phyloP scores from a whole-genome alignment of 2,113 vertebrate genomes.

The Toxotes chatareus region DNA sequence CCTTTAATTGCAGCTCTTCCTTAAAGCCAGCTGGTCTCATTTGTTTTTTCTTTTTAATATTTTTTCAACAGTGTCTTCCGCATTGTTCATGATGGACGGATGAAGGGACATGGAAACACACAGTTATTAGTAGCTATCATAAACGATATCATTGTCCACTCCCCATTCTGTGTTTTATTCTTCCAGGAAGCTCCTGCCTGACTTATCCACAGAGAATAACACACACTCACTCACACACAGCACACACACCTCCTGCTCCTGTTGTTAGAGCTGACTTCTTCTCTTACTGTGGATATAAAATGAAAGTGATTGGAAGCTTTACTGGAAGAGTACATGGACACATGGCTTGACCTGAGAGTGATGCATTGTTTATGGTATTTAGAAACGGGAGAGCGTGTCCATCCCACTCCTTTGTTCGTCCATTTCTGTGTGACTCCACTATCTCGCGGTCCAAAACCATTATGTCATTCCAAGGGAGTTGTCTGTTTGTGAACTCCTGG shows the following conservation, averaged over 20 bases:
- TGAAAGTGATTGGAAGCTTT: not conserved
- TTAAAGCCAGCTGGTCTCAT: not conserved
- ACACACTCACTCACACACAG: no score
- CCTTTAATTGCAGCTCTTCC: not conserved
- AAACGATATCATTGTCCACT: not conserved
- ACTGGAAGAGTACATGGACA: not conserved
- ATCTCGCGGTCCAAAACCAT: conserved; percentile 29
- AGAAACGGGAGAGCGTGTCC: not conserved
- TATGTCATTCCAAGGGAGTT: conserved; percentile 8
- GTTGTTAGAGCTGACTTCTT: not conserved
- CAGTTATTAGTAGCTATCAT: no score
- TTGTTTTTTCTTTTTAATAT: no score
- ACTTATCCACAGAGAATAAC: no score
- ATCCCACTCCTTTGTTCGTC: conserved; percentile 9
- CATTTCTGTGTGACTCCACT: not conserved
- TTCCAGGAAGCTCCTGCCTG: no score
- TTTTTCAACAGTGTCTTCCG: no score
- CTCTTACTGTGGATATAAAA: not conserved
- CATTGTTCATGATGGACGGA: no score
- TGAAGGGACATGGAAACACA: no score
- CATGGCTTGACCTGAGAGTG: not conserved
- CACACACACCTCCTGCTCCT: conserved; percentile 3
- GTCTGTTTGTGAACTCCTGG: conserved; percentile 3
- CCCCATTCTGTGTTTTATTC: not conserved
- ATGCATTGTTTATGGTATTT: conserved; percentile 13